phyloP scores from a whole-genome alignment of 2,888 invertebrate genomes.

The Erebia epiphron region DNA sequence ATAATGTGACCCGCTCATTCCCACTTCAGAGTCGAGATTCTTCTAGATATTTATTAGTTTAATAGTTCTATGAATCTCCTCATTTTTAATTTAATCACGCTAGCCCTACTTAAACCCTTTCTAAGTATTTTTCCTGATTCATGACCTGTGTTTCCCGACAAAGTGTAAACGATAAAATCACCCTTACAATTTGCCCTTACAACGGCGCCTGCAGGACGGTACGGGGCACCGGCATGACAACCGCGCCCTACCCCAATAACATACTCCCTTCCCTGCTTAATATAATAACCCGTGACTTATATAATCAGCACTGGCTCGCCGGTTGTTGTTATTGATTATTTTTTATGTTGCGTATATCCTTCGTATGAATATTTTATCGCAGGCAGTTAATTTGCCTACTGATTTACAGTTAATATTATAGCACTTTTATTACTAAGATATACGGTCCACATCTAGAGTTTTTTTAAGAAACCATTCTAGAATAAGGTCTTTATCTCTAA shows the following conservation, averaged over 20 bases:
- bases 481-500: too few relatives aligned
- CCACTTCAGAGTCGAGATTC: too few relatives aligned
- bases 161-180: constrained; percentile 30
- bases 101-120: background rate
- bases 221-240: constrained; percentile 3
- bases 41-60: too few relatives aligned
- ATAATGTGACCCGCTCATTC: too few relatives aligned
- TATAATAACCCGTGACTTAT: constrained; percentile 28
- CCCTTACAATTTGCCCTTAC: constrained; percentile 34
- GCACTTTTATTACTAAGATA: too few relatives aligned
- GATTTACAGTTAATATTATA: too few relatives aligned
- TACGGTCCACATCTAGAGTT: too few relatives aligned
- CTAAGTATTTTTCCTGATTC: constrained; percentile 16
- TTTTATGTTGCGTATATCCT: background rate
- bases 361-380: too few relatives aligned
- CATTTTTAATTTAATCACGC: too few relatives aligned
- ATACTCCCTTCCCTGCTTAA: constrained; percentile 25
- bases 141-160: constrained; percentile 21
- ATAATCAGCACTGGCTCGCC: background rate
- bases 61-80: too few relatives aligned
- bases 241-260: constrained; percentile 32
- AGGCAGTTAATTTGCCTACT: too few relatives aligned
- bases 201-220: constrained; percentile 15
- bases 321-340: constrained; percentile 10
- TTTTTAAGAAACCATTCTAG: too few relatives aligned